These are phyloP conservation scores for Monopis laevigella DNA, from an alignment of 2,888 invertebrate genomes.

Conservation along the genomic window DNA sequence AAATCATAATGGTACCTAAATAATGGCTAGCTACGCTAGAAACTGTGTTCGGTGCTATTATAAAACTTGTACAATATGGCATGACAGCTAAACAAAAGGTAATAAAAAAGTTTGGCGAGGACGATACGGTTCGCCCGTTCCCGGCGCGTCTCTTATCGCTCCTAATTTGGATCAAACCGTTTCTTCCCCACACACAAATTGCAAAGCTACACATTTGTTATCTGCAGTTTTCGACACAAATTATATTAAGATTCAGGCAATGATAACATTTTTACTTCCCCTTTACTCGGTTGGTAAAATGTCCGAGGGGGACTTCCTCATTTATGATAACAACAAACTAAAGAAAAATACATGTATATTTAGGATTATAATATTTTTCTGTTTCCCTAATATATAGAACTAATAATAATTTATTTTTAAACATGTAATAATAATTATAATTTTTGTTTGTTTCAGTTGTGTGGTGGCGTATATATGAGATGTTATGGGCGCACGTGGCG, in stretches of 20 bases:
- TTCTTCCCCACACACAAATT: constrained; percentile 50
- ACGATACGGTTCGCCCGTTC: constrained; percentile 31
- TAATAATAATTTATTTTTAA: no score
- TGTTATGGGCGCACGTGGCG: constrained; percentile 61
- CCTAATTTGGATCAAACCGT: constrained; percentile 60
- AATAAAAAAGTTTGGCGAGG: constrained; percentile 45
- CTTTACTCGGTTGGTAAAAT: not conserved
- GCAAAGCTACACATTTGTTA: constrained; percentile 53
- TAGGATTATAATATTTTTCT: constrained; percentile 11
- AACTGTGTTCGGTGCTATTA: constrained; percentile 3
- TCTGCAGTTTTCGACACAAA: constrained; percentile 57
- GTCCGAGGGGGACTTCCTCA: not conserved
- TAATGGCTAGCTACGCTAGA: constrained; percentile 22
- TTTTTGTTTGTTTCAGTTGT: constrained; percentile 37
- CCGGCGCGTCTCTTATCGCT: constrained; percentile 51
- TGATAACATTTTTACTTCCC: constrained; percentile 52
- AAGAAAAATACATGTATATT: constrained; percentile 28
- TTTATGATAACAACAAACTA: constrained; percentile 47
- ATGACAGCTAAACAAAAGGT: constrained; percentile 27
- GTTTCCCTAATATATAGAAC: no score
- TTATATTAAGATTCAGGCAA: constrained; percentile 58
- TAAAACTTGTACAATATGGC: constrained; percentile 6
- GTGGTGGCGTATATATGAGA: constrained; percentile 56
- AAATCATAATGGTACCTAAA: constrained; percentile 27
- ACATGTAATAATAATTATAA: constrained; percentile 14